Evolutionary conservation across 1,140 invertebrate species (phyloP).

Genomic region (Drosophila pandora): DNA sequence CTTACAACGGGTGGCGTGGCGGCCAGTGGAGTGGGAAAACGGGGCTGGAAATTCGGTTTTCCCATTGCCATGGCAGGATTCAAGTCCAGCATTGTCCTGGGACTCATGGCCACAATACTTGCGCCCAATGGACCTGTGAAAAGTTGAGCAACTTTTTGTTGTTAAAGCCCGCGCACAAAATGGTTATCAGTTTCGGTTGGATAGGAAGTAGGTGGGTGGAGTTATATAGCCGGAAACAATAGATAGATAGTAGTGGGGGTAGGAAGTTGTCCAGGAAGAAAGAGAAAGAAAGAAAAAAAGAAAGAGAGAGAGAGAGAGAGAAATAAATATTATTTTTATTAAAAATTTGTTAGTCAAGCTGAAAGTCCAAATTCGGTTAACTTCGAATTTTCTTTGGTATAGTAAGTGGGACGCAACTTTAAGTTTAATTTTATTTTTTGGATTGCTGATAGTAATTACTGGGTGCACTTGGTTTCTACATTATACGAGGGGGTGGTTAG

Average conservation of each 20-base stretch:
- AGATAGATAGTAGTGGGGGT: slow-evolving; percentile 31
- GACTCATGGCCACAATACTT: slow-evolving; percentile 83
- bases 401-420: slow-evolving; percentile 52
- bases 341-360: slow-evolving; percentile 52
- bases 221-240: slow-evolving; percentile 47
- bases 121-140: slow-evolving; percentile 83
- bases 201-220: slow-evolving; percentile 42
- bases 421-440: slow-evolving; percentile 19
- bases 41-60: slow-evolving; percentile 82
- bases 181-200: slow-evolving; percentile 33
- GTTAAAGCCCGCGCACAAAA: slow-evolving; percentile 50
- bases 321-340: slow-evolving; percentile 57
- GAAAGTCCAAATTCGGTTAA: slow-evolving; percentile 50
- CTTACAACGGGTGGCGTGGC: slow-evolving; percentile 29
- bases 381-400: slow-evolving; percentile 45
- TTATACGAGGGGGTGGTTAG: slow-evolving; percentile 37
- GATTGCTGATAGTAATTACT: slow-evolving; percentile 53
- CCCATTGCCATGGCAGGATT: slow-evolving; percentile 83
- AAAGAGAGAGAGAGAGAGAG: slow-evolving; percentile 44
- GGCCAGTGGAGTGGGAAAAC: slow-evolving; percentile 71
- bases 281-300: slow-evolving; percentile 53
- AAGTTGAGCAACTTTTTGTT: slow-evolving; percentile 78
- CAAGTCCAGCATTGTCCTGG: slow-evolving; percentile 79
- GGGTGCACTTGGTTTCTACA: slow-evolving; percentile 66
- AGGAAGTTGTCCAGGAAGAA: slow-evolving; percentile 27